Evolutionary conservation across 2,888 invertebrate genomes (phyloP).

Genomic region (Drosophila formosana): DNA sequence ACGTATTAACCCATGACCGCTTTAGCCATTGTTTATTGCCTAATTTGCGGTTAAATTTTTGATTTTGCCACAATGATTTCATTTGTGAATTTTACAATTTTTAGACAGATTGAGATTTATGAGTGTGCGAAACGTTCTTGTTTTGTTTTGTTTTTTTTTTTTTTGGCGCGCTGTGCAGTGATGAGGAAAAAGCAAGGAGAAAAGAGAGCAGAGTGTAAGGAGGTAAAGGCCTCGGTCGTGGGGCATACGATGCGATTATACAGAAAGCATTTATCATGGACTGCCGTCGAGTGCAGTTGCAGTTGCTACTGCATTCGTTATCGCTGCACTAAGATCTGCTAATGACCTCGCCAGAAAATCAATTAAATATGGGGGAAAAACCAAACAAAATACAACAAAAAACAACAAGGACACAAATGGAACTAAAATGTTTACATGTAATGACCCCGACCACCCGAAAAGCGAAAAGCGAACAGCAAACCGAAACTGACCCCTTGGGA

Average conservation of each 20-base stretch:
- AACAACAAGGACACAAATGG: background rate
- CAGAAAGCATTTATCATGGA: slow-evolving; percentile 40
- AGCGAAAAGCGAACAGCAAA: background rate
- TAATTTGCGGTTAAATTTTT: slow-evolving; percentile 74
- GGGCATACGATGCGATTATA: background rate
- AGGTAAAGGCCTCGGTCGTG: background rate
- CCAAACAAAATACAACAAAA: background rate
- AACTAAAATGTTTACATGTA: slow-evolving; percentile 55
- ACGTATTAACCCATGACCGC: slow-evolving; percentile 78
- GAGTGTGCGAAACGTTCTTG: slow-evolving; percentile 19
- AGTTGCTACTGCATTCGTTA: slow-evolving; percentile 22
- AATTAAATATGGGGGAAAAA: slow-evolving; percentile 60
- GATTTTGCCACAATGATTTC: slow-evolving; percentile 65
- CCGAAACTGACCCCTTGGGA: slow-evolving; percentile 10
- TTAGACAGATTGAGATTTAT: slow-evolving; percentile 75
- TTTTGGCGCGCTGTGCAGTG: slow-evolving; percentile 52
- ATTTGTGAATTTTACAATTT: slow-evolving; percentile 39
- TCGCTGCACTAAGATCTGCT: slow-evolving; percentile 49
- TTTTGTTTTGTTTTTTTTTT: slow-evolving; percentile 47
- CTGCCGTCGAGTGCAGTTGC: slow-evolving; percentile 3
- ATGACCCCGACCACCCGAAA: slow-evolving; percentile 45
- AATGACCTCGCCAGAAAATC: slow-evolving; percentile 71
- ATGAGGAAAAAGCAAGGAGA: slow-evolving; percentile 35
- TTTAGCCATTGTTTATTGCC: slow-evolving; percentile 74
- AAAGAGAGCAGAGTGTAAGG: background rate